phyloP scores from a whole-genome alignment of 1,140 invertebrate species.

The Trichonephila inaurata region DNA sequence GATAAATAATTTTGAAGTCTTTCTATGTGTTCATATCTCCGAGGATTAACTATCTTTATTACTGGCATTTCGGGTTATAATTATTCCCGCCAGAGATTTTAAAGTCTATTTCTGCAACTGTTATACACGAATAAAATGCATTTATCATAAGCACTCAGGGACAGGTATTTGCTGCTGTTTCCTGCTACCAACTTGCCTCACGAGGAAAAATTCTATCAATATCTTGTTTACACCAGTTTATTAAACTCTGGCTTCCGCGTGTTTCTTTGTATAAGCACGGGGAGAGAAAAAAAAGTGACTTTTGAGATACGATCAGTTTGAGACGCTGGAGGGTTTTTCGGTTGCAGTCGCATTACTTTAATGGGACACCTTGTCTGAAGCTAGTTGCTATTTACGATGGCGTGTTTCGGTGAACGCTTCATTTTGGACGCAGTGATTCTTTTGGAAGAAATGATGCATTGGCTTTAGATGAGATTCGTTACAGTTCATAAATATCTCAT shows the following conservation, averaged over 20 bases:
- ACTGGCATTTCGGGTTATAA: no score
- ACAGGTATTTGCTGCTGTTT: neutral
- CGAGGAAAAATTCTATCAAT: neutral
- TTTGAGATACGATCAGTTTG: neutral
- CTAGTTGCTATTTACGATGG: neutral
- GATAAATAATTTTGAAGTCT: no score
- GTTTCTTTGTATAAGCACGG: neutral
- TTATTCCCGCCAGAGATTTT: no score
- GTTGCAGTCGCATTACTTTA: conserved; percentile 6
- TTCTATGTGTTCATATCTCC: no score
- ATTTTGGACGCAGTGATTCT: neutral
- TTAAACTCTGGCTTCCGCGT: conserved; percentile 34
- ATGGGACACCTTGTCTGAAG: neutral
- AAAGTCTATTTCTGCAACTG: no score
- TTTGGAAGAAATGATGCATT: neutral
- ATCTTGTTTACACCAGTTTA: conserved; percentile 54
- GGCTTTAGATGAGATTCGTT: neutral
- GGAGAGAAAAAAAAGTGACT: neutral
- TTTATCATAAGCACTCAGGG: no score
- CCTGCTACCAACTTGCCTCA: neutral
- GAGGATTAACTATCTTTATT: no score
- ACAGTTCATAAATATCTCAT: neutral
- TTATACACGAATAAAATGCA: no score
- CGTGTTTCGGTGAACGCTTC: neutral
- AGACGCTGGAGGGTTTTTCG: neutral